phyloP scores from a whole-genome alignment of 2,888 invertebrate genomes.

The Tetanocera ferruginea region DNA sequence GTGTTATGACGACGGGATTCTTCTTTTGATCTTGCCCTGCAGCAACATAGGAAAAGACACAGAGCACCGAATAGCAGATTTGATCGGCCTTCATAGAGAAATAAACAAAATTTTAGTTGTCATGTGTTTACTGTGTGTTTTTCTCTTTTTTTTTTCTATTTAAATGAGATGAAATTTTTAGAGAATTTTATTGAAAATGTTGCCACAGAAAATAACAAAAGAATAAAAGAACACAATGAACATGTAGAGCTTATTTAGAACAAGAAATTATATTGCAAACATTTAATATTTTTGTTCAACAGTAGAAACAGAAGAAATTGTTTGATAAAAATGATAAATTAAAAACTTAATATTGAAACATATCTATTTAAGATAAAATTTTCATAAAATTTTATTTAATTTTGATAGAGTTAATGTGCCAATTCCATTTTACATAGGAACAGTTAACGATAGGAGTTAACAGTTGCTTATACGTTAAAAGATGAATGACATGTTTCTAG shows the following conservation, averaged over 20 bases:
- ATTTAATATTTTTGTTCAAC: no score
- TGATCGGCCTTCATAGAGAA: conserved; percentile 89
- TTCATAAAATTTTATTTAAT: no score
- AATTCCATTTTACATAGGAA: no score
- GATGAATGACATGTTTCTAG: no score
- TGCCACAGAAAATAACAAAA: background rate
- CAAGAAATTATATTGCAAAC: no score
- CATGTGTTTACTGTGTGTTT: background rate
- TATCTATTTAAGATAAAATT: no score
- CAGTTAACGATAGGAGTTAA: no score
- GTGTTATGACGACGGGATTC: conserved; percentile 66
- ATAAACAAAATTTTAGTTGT: background rate
- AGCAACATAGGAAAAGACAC: conserved; percentile 98
- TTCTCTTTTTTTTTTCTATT: background rate
- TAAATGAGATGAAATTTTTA: background rate
- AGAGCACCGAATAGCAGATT: conserved; percentile 98
- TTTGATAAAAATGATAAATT: no score
- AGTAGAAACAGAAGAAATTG: no score
- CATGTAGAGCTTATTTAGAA: background rate
- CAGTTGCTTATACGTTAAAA: no score
- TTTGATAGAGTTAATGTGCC: no score
- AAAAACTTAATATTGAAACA: no score
- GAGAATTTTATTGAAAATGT: background rate
- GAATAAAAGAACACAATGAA: background rate
- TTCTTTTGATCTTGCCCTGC: conserved; percentile 87